These are phyloP conservation scores for Neelides sp. DNA, from an alignment of 1,140 invertebrate genomes.

Conservation along the genomic window DNA sequence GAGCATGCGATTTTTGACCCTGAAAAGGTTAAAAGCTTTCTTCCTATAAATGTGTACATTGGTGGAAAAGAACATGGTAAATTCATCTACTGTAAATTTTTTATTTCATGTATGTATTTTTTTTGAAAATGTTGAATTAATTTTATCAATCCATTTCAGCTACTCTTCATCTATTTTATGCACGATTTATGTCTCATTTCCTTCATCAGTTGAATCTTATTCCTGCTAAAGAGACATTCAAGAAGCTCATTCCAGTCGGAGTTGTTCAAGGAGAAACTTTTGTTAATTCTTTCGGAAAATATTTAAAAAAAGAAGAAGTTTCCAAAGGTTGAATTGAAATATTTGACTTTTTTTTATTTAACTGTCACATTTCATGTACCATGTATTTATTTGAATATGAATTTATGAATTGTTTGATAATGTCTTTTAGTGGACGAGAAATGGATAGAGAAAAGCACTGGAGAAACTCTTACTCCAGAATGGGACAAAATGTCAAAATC, in stretches of 20 bases:
- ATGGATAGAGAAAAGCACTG: slow-evolving; percentile 49
- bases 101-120: slow-evolving; percentile 15
- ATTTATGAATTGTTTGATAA: neutral
- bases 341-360: slow-evolving; percentile 3
- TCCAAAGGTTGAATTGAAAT: slow-evolving; percentile 35
- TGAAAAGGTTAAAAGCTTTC: slow-evolving; percentile 45
- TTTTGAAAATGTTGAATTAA: slow-evolving; percentile 4
- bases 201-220: slow-evolving; percentile 62
- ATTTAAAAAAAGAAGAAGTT: slow-evolving; percentile 60
- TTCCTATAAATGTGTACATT: slow-evolving; percentile 92
- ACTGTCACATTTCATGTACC: neutral
- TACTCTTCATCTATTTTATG: slow-evolving; percentile 89
- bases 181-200: slow-evolving; percentile 89
- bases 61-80: slow-evolving; percentile 93
- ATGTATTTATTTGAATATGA: too few relatives aligned
- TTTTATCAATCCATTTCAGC: slow-evolving; percentile 44
- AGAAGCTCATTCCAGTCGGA: slow-evolving; percentile 77
- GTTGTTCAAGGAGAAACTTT: slow-evolving; percentile 86
- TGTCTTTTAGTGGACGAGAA: slow-evolving; percentile 36
- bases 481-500: slow-evolving; percentile 99
- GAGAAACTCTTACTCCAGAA: slow-evolving; percentile 49
- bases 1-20: slow-evolving; percentile 51
- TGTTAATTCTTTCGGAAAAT: slow-evolving; percentile 61
- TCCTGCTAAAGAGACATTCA: slow-evolving; percentile 73
- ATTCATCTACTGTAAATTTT: slow-evolving; percentile 7